phyloP scores from a whole-genome alignment of 2,888 invertebrate genomes.

The Eulithis prunata region DNA sequence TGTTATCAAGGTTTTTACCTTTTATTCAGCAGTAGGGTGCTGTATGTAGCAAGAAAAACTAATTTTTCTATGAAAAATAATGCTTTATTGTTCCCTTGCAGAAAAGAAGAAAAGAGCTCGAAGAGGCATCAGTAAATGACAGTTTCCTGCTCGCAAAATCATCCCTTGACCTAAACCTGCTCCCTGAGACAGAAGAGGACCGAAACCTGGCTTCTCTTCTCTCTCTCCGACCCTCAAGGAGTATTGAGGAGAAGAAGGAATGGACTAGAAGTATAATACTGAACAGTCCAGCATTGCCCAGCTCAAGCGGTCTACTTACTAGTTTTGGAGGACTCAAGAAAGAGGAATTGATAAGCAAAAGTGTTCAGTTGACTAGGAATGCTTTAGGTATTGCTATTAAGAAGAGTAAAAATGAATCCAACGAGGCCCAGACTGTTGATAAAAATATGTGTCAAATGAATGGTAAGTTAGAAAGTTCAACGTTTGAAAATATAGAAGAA shows the following conservation, averaged over 20 bases:
- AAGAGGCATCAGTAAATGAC: conserved; percentile 87
- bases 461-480: background rate
- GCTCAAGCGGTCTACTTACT: conserved; percentile 76
- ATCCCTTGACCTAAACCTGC: conserved; percentile 90
- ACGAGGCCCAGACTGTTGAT: conserved; percentile 4
- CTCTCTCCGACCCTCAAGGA: conserved; percentile 86
- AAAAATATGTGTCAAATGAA: conserved; percentile 7
- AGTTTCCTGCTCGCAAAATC: conserved; percentile 88
- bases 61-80: background rate
- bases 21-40: background rate
- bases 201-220: conserved; percentile 90
- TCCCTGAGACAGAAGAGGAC: conserved; percentile 93
- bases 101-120: conserved; percentile 90
- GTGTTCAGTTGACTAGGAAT: conserved; percentile 60
- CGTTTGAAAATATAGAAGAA: background rate
- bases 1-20: too few species aligned
- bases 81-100: conserved; percentile 44
- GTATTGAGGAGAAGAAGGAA: conserved; percentile 84
- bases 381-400: conserved; percentile 73
- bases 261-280: conserved; percentile 79
- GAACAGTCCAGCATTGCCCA: conserved; percentile 82
- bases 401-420: conserved; percentile 43
- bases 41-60: too few species aligned
- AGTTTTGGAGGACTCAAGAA: conserved; percentile 83
- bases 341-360: conserved; percentile 79